These are phyloP conservation scores for Melanotaenia trifasciata DNA, from an alignment of 2,797 vertebrate species.

Conservation along the genomic window DNA sequence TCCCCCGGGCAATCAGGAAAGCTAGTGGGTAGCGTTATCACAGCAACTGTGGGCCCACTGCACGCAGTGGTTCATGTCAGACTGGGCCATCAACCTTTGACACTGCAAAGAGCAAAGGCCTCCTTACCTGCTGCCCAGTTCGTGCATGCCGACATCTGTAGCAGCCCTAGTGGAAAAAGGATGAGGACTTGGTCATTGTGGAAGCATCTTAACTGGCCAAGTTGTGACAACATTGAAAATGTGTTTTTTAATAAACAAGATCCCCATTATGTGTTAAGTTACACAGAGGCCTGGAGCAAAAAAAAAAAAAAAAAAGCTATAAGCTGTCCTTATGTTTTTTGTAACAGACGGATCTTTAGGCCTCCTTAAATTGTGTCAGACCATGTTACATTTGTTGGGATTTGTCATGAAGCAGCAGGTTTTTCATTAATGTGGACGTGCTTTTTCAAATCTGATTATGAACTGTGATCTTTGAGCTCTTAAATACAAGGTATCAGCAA, in stretches of 20 bases:
- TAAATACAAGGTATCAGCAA: background rate
- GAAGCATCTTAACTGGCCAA: conserved; percentile 17
- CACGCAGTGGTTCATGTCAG: conserved; percentile 25
- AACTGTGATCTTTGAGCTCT: conserved; percentile 23
- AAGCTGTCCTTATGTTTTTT: background rate
- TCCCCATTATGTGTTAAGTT: conserved; percentile 38
- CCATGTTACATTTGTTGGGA: conserved; percentile 6
- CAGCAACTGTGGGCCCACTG: conserved; percentile 16
- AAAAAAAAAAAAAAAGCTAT: conserved; percentile 7
- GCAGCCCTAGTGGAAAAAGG: conserved; percentile 7
- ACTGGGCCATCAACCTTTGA: conserved; percentile 37
- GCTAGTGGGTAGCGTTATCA: conserved; percentile 28
- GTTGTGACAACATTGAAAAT: conserved; percentile 10
- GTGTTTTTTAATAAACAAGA: conserved; percentile 11
- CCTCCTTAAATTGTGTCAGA: conserved; percentile 11
- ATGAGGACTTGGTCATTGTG: conserved; percentile 11
- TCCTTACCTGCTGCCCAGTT: conserved; percentile 5
- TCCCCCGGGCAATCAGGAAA: conserved; percentile 4
- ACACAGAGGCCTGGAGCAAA: conserved; percentile 31
- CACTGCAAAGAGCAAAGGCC: conserved; percentile 40
- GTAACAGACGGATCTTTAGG: background rate
- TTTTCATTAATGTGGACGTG: conserved; percentile 12
- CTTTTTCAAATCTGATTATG: conserved; percentile 21
- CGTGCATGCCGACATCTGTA: background rate
- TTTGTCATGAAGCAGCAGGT: conserved; percentile 11